phyloP scores from a whole-genome alignment of 2,888 invertebrate genomes.

The Atethmia centrago region DNA sequence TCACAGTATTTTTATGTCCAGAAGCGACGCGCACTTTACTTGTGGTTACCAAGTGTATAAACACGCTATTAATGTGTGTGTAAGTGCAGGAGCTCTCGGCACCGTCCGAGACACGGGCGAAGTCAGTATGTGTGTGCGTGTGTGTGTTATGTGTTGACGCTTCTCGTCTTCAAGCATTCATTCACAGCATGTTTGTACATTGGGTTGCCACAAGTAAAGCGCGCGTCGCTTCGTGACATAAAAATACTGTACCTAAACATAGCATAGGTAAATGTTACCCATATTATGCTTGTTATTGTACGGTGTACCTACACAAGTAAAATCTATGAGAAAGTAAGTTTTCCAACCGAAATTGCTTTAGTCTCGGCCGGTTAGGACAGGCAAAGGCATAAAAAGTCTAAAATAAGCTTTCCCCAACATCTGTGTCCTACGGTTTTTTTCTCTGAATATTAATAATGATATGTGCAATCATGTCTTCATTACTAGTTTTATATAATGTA shows the following conservation, averaged over 20 bases:
- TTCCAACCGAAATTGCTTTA: slow-evolving; percentile 40
- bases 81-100: background rate
- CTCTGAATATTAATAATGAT: slow-evolving; percentile 21
- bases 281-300: slow-evolving; percentile 9
- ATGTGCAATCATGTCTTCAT: slow-evolving; percentile 26
- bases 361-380: slow-evolving; percentile 14
- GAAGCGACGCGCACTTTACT: background rate
- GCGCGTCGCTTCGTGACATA: background rate
- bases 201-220: background rate
- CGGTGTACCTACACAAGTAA: slow-evolving; percentile 9
- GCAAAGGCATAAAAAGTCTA: slow-evolving; percentile 39
- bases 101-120: background rate
- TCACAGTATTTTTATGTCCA: background rate
- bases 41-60: background rate
- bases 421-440: slow-evolving; percentile 17
- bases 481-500: slow-evolving; percentile 29
- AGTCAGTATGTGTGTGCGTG: too few relatives aligned
- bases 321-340: slow-evolving; percentile 27
- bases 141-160: background rate
- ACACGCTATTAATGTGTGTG: background rate
- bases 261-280: slow-evolving; percentile 11
- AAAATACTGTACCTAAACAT: background rate
- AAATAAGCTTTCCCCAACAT: slow-evolving; percentile 34
- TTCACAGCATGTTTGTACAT: too few relatives aligned
- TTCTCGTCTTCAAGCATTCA: too few relatives aligned